Evolutionary conservation across 2,113 vertebrate genomes (phyloP).

Genomic region (Aptenodytes forsteri): DNA sequence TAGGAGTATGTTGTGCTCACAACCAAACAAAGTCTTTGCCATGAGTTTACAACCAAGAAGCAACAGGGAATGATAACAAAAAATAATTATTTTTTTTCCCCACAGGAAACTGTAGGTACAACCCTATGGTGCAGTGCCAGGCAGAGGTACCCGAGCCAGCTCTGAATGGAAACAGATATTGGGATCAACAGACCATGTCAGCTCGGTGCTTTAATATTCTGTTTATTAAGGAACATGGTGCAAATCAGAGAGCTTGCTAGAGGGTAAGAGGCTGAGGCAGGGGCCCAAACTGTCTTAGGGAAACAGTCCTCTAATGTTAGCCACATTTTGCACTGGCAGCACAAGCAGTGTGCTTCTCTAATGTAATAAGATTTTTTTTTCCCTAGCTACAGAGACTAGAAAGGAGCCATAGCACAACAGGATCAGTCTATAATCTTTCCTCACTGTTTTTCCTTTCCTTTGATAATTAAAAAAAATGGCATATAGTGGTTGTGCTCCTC

Average conservation of each 20-base stretch:
- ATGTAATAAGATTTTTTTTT: background rate
- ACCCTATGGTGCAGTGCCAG: background rate
- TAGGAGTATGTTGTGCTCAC: background rate
- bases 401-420: background rate
- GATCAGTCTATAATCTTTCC: background rate
- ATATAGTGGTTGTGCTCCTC: background rate
- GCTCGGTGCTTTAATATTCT: background rate
- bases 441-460: background rate
- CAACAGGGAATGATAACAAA: background rate
- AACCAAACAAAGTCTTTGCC: background rate
- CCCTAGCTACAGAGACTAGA: background rate
- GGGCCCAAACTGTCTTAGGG: background rate
- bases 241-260: background rate
- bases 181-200: background rate
- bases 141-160: background rate
- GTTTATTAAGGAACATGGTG: background rate
- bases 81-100: background rate
- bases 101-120: background rate
- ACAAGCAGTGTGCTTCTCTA: background rate
- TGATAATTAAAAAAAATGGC: background rate
- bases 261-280: background rate
- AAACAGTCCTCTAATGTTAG: background rate
- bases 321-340: background rate
- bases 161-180: background rate
- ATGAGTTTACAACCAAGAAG: background rate